phyloP scores from a whole-genome alignment of 2,888 invertebrate genomes.

The Drosophila histrio region DNA sequence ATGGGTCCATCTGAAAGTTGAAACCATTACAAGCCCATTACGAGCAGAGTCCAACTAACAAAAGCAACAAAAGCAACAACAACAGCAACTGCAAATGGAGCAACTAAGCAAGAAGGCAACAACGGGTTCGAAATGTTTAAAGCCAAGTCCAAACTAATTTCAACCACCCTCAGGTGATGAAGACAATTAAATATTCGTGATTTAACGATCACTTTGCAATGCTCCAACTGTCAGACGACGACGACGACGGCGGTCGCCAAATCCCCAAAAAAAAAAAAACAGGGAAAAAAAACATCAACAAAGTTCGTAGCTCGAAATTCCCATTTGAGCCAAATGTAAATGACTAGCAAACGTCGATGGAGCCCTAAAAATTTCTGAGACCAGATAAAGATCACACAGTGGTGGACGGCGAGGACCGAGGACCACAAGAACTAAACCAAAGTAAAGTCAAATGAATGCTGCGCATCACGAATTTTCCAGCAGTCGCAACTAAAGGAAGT shows the following conservation, averaged over 20 bases:
- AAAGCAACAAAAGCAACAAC: conserved; percentile 23
- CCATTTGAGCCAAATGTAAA: conserved; percentile 73
- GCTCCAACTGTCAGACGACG: conserved; percentile 68
- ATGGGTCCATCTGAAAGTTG: conserved; percentile 64
- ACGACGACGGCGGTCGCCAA: conserved; percentile 36
- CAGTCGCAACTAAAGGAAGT: conserved; percentile 37
- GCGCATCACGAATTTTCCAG: conserved; percentile 78
- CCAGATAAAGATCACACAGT: conserved; percentile 74
- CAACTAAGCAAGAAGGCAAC: conserved; percentile 11
- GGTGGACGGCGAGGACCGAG: conserved; percentile 39
- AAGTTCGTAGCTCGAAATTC: conserved; percentile 40
- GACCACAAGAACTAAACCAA: conserved; percentile 62
- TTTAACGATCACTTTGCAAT: conserved; percentile 84
- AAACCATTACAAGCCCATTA: conserved; percentile 64
- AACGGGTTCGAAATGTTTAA: conserved; percentile 54
- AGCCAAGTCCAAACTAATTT: conserved; percentile 79
- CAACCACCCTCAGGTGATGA: conserved; percentile 83
- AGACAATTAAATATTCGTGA: conserved; percentile 85
- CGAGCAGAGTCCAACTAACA: conserved; percentile 33
- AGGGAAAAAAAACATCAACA: conserved; percentile 16
- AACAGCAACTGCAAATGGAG: conserved; percentile 27
- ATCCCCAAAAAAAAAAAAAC: conserved; percentile 2
- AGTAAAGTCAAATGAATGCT: conserved; percentile 49
- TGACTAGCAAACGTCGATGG: conserved; percentile 64
- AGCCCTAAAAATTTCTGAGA: conserved; percentile 68